Base-by-base conservation (phyloP, 2,888 invertebrate species). In the Eulithis testata region DNA sequence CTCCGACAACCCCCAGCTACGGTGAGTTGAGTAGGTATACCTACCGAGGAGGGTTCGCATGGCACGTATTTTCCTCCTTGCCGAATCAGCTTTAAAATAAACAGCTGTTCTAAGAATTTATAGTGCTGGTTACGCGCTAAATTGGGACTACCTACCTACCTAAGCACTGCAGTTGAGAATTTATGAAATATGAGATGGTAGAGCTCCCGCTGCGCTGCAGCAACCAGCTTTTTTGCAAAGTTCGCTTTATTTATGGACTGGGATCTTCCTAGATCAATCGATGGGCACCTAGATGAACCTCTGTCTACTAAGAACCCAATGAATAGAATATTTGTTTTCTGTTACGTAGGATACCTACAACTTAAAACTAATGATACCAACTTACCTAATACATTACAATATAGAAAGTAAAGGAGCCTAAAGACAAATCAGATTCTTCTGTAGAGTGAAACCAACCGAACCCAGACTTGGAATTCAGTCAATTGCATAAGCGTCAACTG, bases 101-200 rank as follows among this genome's bases (percentile, higher is more conserved):
- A 90, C 90, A 91, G 87, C 88, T 89, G 88, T 90, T 90, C 88
- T 84, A 73, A 81, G 91, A 90, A 90, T 82, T 82, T 80, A 83
- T 84, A 82, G 81, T 83, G 81, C 80, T 85, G 80, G 84, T 85
- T 82, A 83, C 81, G 83, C 84, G 87, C 91, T 90, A 91, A 90
- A 86, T 90, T 87, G 79, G 87, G 90, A 88, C 76, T 79, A 73
- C 75, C 73, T 83, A 80, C 75, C 21, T 21, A 49, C 40, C 40
- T 40, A 40, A 9, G 9, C 47, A 78, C 77, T 78, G 31, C 73
- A 73, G 71, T 53, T 47, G 7, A 76, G 73, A 72, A 80, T 81
- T 80, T 76, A 76, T 73, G 86, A 87, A 88, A 88, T 80, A 69
- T 73, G 86, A 89, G 84, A 86, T 82, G 77, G 66, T 71, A 63